A percentile compares a stretch with the other conserved stretches of the same genome.
These are phyloP conservation scores for Rhinichthys osculus DNA, from an alignment of 2,797 vertebrate species.

Conservation along the genomic window DNA sequence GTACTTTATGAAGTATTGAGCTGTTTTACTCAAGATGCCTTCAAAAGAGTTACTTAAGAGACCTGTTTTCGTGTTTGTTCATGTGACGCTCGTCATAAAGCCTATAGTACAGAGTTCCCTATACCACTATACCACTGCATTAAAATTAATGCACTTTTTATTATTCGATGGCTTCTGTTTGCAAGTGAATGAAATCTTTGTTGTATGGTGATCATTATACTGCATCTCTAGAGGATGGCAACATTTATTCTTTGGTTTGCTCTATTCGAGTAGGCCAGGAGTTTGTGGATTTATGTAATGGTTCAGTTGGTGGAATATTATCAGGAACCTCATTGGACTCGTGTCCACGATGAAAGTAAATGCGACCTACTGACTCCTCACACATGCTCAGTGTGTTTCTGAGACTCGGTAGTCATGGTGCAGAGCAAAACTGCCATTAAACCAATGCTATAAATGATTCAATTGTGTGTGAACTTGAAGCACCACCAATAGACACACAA, in stretches of 20 bases:
- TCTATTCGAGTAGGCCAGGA: not conserved
- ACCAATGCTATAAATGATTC: slow-evolving; percentile 20
- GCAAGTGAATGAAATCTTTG: not conserved
- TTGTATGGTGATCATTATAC: not conserved
- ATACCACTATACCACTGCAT: not conserved
- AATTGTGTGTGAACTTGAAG: not conserved
- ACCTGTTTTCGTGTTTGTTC: too few relatives aligned
- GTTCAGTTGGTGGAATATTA: not conserved
- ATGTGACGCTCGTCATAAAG: not conserved
- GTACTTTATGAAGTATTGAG: not conserved
- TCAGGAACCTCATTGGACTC: not conserved
- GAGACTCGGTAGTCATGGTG: slow-evolving; percentile 13
- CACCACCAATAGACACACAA: slow-evolving; percentile 7
- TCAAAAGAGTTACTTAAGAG: not conserved
- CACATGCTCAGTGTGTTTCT: not conserved
- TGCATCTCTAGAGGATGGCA: not conserved
- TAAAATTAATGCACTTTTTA: not conserved
- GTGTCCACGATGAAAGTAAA: slow-evolving; percentile 17
- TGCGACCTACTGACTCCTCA: slow-evolving; percentile 4
- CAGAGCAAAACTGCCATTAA: not conserved
- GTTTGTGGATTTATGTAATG: slow-evolving; percentile 9
- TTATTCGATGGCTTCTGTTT: not conserved
- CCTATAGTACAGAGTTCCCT: not conserved
- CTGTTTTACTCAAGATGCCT: not conserved
- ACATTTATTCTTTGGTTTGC: not conserved